Evolutionary conservation across 1,140 invertebrate genomes (phyloP), one percentile per base, ranked within the genome.

Genomic region (Delia radicum): DNA sequence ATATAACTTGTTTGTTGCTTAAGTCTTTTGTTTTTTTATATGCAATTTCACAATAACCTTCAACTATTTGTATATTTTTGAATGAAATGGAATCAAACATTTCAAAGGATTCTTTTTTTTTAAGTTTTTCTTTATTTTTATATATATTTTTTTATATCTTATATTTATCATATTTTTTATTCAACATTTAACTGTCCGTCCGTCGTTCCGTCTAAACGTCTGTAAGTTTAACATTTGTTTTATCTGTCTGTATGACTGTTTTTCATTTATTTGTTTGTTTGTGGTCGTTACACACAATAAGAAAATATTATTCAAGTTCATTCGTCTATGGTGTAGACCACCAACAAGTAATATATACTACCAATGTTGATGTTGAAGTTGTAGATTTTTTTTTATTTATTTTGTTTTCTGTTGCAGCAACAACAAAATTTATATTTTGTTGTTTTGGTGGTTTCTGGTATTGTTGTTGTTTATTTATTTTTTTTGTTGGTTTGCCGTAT

Each of bases 281-380:
- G 65, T 69, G 65, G 65, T n/a, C n/a, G n/a, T 69, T 69, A 69
- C 29, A 28, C 62, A 69, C 31, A 69, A 69, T 33, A 69, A 18
- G 65, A 69, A 69, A 69, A 69, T 69, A 33, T 33, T 69, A 69
- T 69, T 69, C 65, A 69, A 69, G 65, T 69, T 69, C 65, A 69
- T 18, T 69, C 65, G 65, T 33, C 65, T 69, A 69, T 69, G 29
- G 29, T 69, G 65, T 18, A 69, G 65, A 65, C 62, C 62, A 65
- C 62, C 62, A 65, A 29, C 62, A 65, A 65, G 62, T 65, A 65
- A 65, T 65, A 27, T 65, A 65, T 29, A 65, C 62, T 27, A 55
- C 48, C 48, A 55, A 28, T 7, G 13, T n/a, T 12, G 13, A 26
- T 63, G 62, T 55, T 55, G 48, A 55, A 55, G 10, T 55, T n/a